These are phyloP conservation scores for Chaenogobius annularis DNA, from an alignment of 2,113 vertebrate species.

Conservation along the genomic window DNA sequence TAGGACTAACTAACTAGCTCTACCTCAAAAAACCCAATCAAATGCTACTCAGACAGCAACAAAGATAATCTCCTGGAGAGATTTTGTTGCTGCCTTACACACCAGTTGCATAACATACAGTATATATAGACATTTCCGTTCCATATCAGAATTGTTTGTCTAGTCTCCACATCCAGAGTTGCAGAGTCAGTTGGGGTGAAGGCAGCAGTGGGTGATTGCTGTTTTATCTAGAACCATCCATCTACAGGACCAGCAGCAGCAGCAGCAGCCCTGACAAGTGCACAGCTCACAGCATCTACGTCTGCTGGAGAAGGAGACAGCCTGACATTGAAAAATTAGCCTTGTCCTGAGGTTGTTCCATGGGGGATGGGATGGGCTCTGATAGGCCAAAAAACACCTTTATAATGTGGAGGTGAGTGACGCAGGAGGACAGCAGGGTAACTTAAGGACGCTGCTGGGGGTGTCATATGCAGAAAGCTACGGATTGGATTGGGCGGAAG, in stretches of 20 bases:
- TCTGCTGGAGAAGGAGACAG: constrained; percentile 23
- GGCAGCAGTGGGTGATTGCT: constrained; percentile 7
- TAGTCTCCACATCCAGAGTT: not conserved
- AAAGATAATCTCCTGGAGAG: too few species aligned
- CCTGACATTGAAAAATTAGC: constrained; percentile 62
- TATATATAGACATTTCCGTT: too few species aligned
- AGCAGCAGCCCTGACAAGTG: constrained; percentile 20
- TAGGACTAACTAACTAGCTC: too few species aligned
- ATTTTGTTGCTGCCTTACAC: too few species aligned
- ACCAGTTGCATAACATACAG: too few species aligned
- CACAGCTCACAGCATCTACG: constrained; percentile 23
- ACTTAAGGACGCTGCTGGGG: constrained; percentile 20
- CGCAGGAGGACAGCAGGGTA: constrained; percentile 21
- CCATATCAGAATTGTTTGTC: not conserved
- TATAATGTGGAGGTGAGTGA: constrained; percentile 44
- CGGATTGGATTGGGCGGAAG: constrained; percentile 3
- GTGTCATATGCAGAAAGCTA: constrained; percentile 5
- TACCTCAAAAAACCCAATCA: too few species aligned
- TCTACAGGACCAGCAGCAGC: constrained; percentile 21
- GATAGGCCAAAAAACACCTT: constrained; percentile 56
- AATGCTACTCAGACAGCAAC: too few species aligned
- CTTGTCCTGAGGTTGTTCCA: constrained; percentile 47
- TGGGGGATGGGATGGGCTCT: constrained; percentile 47
- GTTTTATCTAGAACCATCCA: constrained; percentile 15
- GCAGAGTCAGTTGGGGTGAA: constrained; percentile 7